These are phyloP conservation scores for Corythornis cristatus DNA, from an alignment of 2,113 vertebrate genomes.

Conservation along the genomic window DNA sequence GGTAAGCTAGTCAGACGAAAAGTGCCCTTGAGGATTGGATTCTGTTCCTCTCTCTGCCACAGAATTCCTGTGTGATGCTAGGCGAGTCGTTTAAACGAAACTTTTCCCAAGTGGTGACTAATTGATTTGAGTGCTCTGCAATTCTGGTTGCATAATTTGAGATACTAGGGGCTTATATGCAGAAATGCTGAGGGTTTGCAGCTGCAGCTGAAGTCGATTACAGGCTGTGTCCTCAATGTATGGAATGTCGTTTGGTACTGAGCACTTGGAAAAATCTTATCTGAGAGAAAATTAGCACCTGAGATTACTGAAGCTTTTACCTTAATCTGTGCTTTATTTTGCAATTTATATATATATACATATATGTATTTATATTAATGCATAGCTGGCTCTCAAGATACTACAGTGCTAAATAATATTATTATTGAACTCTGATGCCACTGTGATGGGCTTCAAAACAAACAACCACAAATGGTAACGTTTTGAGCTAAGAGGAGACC, in stretches of 20 bases:
- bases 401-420: not conserved
- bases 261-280: not conserved
- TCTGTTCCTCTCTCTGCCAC: slow-evolving; percentile 57
- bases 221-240: slow-evolving; percentile 39
- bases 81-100: slow-evolving; percentile 66
- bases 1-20: slow-evolving; percentile 59
- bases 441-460: slow-evolving; percentile 26
- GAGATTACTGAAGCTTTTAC: not conserved
- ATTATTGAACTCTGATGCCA: not conserved
- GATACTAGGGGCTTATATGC: slow-evolving; percentile 42
- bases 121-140: slow-evolving; percentile 74
- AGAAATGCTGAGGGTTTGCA: slow-evolving; percentile 59
- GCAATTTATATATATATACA: not conserved
- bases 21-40: slow-evolving; percentile 66
- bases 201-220: slow-evolving; percentile 62
- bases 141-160: slow-evolving; percentile 71
- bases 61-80: slow-evolving; percentile 66
- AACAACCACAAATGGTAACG: not conserved
- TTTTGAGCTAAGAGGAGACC: not conserved
- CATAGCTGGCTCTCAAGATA: not conserved
- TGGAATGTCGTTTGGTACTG: slow-evolving; percentile 23
- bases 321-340: not conserved
- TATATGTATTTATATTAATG: not conserved
- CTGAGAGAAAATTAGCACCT: slow-evolving; percentile 27
- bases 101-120: slow-evolving; percentile 74